These are phyloP conservation scores for Murina feae DNA, from an alignment of 2,113 vertebrate genomes.

Conservation along the genomic window DNA sequence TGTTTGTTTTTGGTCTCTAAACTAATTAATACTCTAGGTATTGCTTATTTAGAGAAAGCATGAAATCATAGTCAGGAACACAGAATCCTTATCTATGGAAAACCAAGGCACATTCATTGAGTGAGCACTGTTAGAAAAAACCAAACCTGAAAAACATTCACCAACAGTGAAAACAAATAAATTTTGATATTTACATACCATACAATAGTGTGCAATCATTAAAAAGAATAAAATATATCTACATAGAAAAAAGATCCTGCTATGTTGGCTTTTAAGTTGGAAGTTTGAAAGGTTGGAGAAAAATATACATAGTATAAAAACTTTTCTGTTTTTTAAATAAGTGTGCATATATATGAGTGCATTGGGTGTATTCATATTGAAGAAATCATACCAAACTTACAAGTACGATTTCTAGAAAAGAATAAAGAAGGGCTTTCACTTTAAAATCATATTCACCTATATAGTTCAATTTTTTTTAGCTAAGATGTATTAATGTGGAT, in stretches of 20 bases:
- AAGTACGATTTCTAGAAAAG: neutral
- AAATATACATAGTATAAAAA: neutral
- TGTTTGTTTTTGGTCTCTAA: neutral
- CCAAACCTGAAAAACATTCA: neutral
- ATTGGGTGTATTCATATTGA: neutral
- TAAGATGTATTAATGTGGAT: neutral
- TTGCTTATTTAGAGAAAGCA: neutral
- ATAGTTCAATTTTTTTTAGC: neutral
- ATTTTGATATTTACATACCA: neutral
- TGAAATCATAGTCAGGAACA: neutral
- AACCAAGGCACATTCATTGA: neutral
- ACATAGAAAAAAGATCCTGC: neutral
- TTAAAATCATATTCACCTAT: neutral
- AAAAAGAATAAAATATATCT: neutral
- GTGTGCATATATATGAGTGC: neutral
- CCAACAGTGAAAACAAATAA: neutral
- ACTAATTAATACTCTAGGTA: neutral
- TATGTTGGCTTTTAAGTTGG: neutral
- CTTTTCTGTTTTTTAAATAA: neutral
- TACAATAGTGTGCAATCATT: neutral
- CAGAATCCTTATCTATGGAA: neutral
- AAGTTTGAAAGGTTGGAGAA: neutral
- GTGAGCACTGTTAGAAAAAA: neutral
- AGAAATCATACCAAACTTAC: constrained; percentile 21
- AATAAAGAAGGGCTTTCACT: neutral